Evolutionary conservation across 2,113 vertebrate species (phyloP).

Genomic region (Heterotilapia buettikoferi): DNA sequence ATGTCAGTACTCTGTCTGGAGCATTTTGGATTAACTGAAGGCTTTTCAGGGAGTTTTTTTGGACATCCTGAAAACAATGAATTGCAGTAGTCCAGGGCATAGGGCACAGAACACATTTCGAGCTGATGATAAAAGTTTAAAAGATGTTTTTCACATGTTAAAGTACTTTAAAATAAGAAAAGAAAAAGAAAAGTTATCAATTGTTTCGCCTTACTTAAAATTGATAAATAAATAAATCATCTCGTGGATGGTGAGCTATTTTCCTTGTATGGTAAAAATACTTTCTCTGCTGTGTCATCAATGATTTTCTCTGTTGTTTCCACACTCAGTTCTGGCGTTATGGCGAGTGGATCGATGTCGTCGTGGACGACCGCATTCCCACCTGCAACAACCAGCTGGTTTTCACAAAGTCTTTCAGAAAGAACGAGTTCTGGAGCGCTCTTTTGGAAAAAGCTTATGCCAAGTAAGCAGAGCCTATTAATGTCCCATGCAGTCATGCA

Average conservation of each 20-base stretch:
- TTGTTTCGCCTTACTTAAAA: background rate
- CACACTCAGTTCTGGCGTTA: conserved; percentile 92
- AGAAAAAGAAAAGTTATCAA: background rate
- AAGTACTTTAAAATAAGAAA: no score
- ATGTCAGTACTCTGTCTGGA: background rate
- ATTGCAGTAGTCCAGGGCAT: background rate
- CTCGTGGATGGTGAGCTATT: background rate
- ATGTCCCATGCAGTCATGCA: background rate
- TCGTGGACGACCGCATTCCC: conserved; percentile 92
- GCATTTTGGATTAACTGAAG: background rate
- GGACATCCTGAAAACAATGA: background rate
- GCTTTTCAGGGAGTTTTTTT: background rate
- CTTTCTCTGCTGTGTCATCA: background rate
- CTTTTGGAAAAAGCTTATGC: conserved; percentile 97
- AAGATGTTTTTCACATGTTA: background rate
- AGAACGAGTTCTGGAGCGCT: conserved; percentile 97
- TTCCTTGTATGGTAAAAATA: background rate
- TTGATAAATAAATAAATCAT: background rate
- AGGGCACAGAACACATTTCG: background rate
- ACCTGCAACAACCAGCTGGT: conserved; percentile 90
- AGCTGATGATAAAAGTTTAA: background rate
- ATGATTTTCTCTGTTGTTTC: background rate
- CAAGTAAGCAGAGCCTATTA: conserved; percentile 76
- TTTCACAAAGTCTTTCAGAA: conserved; percentile 92
- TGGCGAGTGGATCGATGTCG: conserved; percentile 91